Evolutionary conservation across 2,888 invertebrate genomes (phyloP), one percentile per base, ranked within the genome.

Genomic region (Nycteola revayana): DNA sequence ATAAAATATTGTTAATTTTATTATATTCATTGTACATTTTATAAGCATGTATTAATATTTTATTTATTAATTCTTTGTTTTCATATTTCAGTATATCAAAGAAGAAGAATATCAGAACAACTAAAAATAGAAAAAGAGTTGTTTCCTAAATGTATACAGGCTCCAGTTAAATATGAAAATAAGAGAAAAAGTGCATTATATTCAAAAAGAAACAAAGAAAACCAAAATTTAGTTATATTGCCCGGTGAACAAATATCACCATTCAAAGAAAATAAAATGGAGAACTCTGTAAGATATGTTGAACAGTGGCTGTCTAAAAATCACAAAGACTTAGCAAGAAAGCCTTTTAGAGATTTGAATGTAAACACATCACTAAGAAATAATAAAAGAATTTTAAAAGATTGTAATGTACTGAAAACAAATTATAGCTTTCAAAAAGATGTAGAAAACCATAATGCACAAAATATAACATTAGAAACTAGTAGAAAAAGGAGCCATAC

Each of bases 101-200:
- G 65, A 24, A 60, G 66, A 25, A 67, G 78, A 44, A 36, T 75
- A 36, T 84, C 79, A 30, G 80, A 84, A 36, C 71, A 77, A 38
- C 50, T 79, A 27, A 80, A 73, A 61, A 45, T 72, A 27, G 87
- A 88, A 64, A 85, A 75, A 49, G 66, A 80, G 44, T 2, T 86
- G n/a, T 88, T 88, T 42, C 86, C 87, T 36, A 56, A 76, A 54
- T 82, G 83, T 44, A 85, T 88, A 46, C 85, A 87, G 68, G 87
- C 83, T 39, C 75, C 76, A 26, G 34, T 47, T 10, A 85, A 78
- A 49, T 87, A 87, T 60, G 67, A 37, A 38, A 87, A 88, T 49
- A 86, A 78, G 60, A 75, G 75, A 34, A 86, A 74, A 65, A 74
- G 69, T 47, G 44, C 46, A n/a, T 57, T 47, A 26, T 11, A 10